These are phyloP conservation scores for Balaenoptera acutorostrata DNA, from an alignment of 2,113 vertebrate species.

Conservation along the genomic window DNA sequence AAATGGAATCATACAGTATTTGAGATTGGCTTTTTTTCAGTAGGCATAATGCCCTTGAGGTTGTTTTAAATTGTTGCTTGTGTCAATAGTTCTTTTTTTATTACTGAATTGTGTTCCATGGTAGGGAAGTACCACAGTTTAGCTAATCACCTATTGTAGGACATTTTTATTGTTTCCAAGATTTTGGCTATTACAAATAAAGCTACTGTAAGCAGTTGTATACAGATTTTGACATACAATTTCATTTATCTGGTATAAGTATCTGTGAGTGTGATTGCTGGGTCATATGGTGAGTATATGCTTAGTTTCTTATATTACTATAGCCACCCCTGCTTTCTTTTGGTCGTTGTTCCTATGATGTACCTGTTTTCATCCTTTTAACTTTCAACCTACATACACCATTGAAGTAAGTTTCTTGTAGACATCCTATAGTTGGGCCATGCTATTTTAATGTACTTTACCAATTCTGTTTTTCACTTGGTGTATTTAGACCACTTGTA, in stretches of 20 bases:
- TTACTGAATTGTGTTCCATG: neutral
- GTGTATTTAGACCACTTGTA: neutral
- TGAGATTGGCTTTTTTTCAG: neutral
- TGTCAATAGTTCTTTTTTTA: neutral
- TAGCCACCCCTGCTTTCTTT: neutral
- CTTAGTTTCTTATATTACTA: neutral
- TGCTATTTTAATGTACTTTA: neutral
- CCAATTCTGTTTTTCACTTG: neutral
- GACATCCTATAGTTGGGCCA: neutral
- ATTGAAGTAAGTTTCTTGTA: neutral
- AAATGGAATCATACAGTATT: neutral
- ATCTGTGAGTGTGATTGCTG: neutral
- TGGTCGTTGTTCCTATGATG: fast-evolving
- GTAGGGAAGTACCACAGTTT: neutral
- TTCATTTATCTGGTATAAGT: neutral
- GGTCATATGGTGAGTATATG: neutral
- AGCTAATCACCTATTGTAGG: neutral
- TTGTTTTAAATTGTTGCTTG: neutral
- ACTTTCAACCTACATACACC: neutral
- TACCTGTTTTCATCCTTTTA: neutral
- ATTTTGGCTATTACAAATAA: neutral
- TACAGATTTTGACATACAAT: neutral
- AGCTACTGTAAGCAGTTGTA: neutral
- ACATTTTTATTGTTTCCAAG: neutral
- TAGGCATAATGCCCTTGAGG: neutral